Conservation (phyloP, 2,888 invertebrate species). For the Troglohyphantes excavatus region DNA sequence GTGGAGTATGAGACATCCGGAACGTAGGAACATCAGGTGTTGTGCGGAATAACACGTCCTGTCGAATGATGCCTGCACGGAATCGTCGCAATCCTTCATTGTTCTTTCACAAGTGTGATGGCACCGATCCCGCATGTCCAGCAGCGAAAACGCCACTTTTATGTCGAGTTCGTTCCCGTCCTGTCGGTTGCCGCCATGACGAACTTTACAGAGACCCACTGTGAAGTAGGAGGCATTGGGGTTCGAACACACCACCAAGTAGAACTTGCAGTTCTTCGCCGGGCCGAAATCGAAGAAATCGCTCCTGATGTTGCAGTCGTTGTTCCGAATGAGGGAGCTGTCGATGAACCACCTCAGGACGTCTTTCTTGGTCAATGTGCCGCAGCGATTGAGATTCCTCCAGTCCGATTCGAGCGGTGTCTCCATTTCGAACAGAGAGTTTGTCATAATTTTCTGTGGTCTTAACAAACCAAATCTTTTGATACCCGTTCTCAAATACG, state of each 20-base stretch:
- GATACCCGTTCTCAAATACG: not conserved
- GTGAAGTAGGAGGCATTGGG: conserved; percentile 20
- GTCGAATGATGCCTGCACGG: conserved; percentile 47
- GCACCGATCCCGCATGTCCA: conserved; percentile 48
- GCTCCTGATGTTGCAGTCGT: conserved; percentile 18
- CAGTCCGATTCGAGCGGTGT: not conserved
- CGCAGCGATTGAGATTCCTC: not conserved
- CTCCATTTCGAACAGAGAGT: conserved; percentile 16
- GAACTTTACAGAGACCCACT: conserved; percentile 31
- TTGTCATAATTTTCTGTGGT: not conserved
- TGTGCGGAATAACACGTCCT: conserved; percentile 16
- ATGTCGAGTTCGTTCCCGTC: conserved; percentile 13
- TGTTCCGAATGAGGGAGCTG: not conserved
- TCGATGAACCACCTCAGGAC: conserved; percentile 52
- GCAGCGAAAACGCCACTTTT: conserved; percentile 45
- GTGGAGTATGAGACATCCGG: conserved; percentile 31
- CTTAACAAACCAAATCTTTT: not conserved
- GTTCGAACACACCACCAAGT: conserved; percentile 18
- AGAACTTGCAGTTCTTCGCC: conserved; percentile 39
- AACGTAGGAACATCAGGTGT: conserved; percentile 35
- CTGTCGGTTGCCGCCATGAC: not conserved
- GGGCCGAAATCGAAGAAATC: conserved; percentile 63
- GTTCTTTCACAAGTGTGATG: conserved; percentile 46
- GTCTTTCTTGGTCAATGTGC: conserved; percentile 54
- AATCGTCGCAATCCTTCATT: not conserved